Evolutionary conservation across 2,797 vertebrate genomes (phyloP).

Genomic region (Semaprochilodus insignis): DNA sequence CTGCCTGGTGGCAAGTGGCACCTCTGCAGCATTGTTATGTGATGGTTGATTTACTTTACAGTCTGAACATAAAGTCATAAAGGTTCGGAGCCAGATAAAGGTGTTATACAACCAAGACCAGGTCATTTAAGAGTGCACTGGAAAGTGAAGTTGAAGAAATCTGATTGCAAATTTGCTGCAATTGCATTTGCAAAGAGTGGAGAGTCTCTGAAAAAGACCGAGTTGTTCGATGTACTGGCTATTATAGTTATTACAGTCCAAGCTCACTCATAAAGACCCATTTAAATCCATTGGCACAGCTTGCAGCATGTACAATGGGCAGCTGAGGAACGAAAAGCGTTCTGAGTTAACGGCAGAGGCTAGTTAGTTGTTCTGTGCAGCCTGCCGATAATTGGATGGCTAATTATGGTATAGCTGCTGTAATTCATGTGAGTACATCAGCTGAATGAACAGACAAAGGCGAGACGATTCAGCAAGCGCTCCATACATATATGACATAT

Average conservation of each 20-base stretch:
- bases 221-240: not conserved
- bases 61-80: not conserved
- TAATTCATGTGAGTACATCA: not conserved
- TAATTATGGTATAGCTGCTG: not conserved
- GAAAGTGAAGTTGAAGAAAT: not conserved
- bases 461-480: not conserved
- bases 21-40: too few relatives aligned
- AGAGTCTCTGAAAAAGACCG: not conserved
- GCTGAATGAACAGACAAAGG: not conserved
- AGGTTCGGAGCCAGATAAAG: not conserved
- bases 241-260: constrained; percentile 6
- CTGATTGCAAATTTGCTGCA: not conserved
- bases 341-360: constrained; percentile 22
- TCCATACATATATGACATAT: not conserved
- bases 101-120: not conserved
- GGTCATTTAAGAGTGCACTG: not conserved
- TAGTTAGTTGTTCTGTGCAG: constrained; percentile 9
- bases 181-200: not conserved
- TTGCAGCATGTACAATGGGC: not conserved
- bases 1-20: too few relatives aligned
- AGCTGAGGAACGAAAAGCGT: not conserved
- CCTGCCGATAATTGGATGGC: not conserved
- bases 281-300: constrained; percentile 11
- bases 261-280: not conserved
- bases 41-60: too few relatives aligned